Conservation (phyloP, 2,888 invertebrate species). For the Ptilodon capucinus region DNA sequence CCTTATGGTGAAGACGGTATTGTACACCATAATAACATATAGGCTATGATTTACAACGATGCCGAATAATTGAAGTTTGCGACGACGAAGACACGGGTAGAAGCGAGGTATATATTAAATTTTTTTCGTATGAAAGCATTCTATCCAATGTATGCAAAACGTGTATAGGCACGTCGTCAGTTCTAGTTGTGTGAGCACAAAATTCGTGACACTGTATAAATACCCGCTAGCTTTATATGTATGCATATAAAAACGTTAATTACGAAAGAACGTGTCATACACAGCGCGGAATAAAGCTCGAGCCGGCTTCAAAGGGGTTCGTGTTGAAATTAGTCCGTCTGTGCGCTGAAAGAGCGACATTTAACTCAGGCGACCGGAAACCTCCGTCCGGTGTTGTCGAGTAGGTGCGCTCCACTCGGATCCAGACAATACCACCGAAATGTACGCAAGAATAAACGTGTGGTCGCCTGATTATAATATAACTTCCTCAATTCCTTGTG, state of each 20-base stretch:
- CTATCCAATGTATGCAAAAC: too few relatives aligned
- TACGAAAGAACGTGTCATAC: slow-evolving; percentile 7
- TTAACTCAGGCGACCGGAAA: slow-evolving; percentile 52
- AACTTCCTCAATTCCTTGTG: too few relatives aligned
- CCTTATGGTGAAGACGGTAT: too few relatives aligned
- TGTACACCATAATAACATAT: too few relatives aligned
- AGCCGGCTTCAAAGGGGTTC: slow-evolving; percentile 23
- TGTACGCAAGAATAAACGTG: slow-evolving; percentile 12
- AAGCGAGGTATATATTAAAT: too few relatives aligned
- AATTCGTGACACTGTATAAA: neutral
- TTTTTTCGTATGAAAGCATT: too few relatives aligned
- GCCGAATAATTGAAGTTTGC: too few relatives aligned
- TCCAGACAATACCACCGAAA: slow-evolving; percentile 3
- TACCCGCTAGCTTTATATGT: neutral
- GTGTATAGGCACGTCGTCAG: too few relatives aligned
- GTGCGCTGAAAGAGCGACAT: slow-evolving; percentile 38
- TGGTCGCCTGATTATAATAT: too few relatives aligned
- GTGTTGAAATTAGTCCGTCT: slow-evolving; percentile 39
- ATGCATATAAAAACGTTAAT: neutral
- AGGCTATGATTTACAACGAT: too few relatives aligned
- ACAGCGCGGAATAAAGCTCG: slow-evolving; percentile 15
- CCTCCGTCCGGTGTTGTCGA: slow-evolving; percentile 24
- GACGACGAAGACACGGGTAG: too few relatives aligned
- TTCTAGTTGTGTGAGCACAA: too few relatives aligned
- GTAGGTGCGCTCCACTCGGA: slow-evolving; percentile 14